A percentile compares a stretch with the other conserved stretches of the same genome.
Evolutionary conservation across 2,888 invertebrate species (phyloP).

Genomic region (Lepidochitona cinerea): DNA sequence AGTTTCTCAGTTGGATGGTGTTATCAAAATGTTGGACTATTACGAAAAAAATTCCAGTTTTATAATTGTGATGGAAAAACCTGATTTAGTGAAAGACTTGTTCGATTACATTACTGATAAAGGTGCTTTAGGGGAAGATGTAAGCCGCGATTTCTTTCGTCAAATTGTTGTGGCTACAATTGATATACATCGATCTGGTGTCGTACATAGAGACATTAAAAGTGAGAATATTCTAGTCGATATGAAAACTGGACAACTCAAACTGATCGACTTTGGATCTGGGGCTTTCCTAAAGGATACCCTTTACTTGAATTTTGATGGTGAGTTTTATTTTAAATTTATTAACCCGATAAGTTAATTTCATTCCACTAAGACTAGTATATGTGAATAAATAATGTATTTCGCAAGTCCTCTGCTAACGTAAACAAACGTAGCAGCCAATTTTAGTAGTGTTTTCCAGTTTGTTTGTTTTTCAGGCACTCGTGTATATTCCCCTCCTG

Average conservation of each 20-base stretch:
- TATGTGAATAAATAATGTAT: no score
- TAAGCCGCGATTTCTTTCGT: constrained; percentile 74
- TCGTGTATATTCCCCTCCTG: constrained; percentile 78
- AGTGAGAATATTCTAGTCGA: constrained; percentile 78
- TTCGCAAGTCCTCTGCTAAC: no score
- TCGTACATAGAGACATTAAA: constrained; percentile 76
- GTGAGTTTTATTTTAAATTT: constrained; percentile 71
- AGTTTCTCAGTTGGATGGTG: constrained; percentile 72
- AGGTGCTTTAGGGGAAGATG: constrained; percentile 73
- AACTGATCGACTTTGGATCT: constrained; percentile 77
- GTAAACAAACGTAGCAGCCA: no score
- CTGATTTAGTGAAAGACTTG: constrained; percentile 75
- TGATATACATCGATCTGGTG: constrained; percentile 73
- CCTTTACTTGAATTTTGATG: constrained; percentile 77
- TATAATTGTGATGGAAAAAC: constrained; percentile 76
- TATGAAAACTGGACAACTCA: constrained; percentile 73
- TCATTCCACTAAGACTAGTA: no score
- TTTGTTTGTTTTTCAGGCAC: constrained; percentile 75
- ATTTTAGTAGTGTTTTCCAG: no score
- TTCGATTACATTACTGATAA: constrained; percentile 77
- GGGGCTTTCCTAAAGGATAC: constrained; percentile 75
- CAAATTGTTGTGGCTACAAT: constrained; percentile 74
- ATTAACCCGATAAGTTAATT: no score
- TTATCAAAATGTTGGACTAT: constrained; percentile 74
- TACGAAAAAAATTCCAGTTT: constrained; percentile 73